These are phyloP conservation scores for Chesias legatella DNA, from an alignment of 2,888 invertebrate species.

Conservation along the genomic window DNA sequence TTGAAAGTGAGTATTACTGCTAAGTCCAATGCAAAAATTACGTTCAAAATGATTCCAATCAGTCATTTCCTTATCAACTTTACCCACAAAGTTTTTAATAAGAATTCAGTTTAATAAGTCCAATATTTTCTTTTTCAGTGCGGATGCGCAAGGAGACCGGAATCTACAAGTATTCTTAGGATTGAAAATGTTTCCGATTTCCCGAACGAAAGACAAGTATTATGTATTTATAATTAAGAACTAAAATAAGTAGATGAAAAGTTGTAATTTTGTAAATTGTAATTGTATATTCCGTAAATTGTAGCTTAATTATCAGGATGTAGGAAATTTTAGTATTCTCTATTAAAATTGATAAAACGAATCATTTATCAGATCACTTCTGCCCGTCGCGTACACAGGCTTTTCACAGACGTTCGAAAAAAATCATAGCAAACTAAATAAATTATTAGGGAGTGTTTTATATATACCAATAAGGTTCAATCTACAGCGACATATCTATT, in stretches of 20 bases:
- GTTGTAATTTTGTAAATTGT: slow-evolving; percentile 18
- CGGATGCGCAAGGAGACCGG: slow-evolving; percentile 75
- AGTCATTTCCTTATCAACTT: too few species aligned
- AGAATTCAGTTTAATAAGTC: not conserved
- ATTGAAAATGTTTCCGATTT: slow-evolving; percentile 8
- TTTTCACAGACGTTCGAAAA: too few species aligned
- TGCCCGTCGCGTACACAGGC: too few species aligned
- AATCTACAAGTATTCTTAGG: slow-evolving; percentile 72
- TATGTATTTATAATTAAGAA: slow-evolving; percentile 25
- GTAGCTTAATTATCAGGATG: slow-evolving; percentile 26
- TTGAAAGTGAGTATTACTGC: slow-evolving; percentile 87
- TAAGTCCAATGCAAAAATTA: not conserved
- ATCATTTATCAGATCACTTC: too few species aligned
- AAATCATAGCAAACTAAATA: too few species aligned
- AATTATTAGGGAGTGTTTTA: too few species aligned
- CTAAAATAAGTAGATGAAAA: slow-evolving; percentile 16
- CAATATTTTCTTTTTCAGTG: slow-evolving; percentile 58
- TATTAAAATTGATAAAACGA: too few species aligned
- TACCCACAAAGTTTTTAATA: too few species aligned
- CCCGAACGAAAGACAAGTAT: slow-evolving; percentile 34
- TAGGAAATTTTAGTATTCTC: slow-evolving; percentile 18
- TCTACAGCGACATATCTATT: too few species aligned
- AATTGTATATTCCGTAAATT: too few species aligned
- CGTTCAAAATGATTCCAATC: too few species aligned
- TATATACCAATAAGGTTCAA: too few species aligned